Base-by-base conservation (phyloP, 2,113 vertebrate genomes). In the Pundamilia nyererei region DNA sequence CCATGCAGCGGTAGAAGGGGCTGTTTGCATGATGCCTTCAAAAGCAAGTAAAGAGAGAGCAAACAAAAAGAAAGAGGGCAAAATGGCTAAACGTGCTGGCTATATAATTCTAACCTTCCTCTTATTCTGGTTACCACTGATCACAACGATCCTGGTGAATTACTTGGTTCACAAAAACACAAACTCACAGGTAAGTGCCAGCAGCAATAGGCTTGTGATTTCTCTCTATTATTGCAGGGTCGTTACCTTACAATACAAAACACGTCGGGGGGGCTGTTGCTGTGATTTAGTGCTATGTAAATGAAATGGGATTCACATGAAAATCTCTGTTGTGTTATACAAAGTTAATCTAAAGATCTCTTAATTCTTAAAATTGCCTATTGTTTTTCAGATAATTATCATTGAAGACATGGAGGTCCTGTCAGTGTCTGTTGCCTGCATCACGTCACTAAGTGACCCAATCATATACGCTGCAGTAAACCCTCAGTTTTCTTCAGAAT, bases 381-480 rank as follows among this genome's bases (percentile, higher is more conserved):
- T 80, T 13, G 62, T 47, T 72, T 94, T 93, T 81, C 92, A 96
- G 96, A 81, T 70, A 21, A n/a, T 38, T 19, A 45, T 89, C 70
- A 45, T 81, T 45, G 75, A 75, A 70, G 87, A 96, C 7, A 7
- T 96, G 86, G 94, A 96, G 86, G 85, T 97, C 54, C 92, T 97
- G 77, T 94, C 94, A 0, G 90, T 96, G 51, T 96, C 96, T 17
- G 60, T 97, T 24, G 86, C 96, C 88, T 96, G 96, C 87, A 81
- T 96, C 86, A 96, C 96, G 3, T 96, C 96, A 5, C 89, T 96
- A 45, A 96, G 94, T 15, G 93, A 97, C 91, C 96, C 96, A 1
- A 95, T 97, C 17, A 97, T 95, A 40, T 96, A 97, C 2, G 96
- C 96, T 13, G 96, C 93, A 6, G 96, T 97, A 21, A 97, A 97